Base-by-base conservation (phyloP, 2,888 invertebrate genomes). In the Apeira syringaria region DNA sequence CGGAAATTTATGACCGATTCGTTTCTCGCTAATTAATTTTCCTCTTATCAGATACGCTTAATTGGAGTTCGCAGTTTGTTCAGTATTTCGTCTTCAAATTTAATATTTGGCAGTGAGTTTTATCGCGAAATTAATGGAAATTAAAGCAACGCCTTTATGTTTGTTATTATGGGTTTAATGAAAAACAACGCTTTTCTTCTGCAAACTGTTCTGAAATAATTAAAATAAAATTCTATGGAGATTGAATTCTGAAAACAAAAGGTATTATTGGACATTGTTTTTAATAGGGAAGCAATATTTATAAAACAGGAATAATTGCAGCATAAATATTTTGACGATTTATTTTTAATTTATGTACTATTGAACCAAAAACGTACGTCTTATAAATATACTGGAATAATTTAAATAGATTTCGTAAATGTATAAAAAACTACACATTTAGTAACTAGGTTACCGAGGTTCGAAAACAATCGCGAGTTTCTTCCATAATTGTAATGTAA, bases 21-120 rank as follows among this genome's bases (percentile, higher is more conserved):
- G 69, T 68, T 71, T 63, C 64, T 28, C 70, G 52, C 71, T 79
- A 80, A 82, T 83, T 83, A 82, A 81, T 81, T 80, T 77, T 64
- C 68, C 71, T 73, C 74, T 73, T 74, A 73, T 78, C 74, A 71
- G 69, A 74, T 72, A 68, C 66, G 64, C 71, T 66, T 72, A 74
- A 78, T 78, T 77, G 77, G 74, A 71, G 70, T 74, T 73, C 54
- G 43, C 56, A 71, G 61, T 74, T 78, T 69, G 65, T 67, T 68
- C 53, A 60, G 57, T 61, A 61, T 73, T 74, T 74, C 66, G 62
- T 67, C 64, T 63, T 59, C 11, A 37, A 61, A 61, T 68, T 68
- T 68, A 66, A 72, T 68, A 66, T 59, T 57, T 47, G 44, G 35
- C 56, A 59, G 44, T 50, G 53, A 63, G 47, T 61, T 68, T 53